Evolutionary conservation across 2,113 vertebrate species (phyloP), one percentile per base, ranked within the genome.

Genomic region (Malurus alboscapulatus): DNA sequence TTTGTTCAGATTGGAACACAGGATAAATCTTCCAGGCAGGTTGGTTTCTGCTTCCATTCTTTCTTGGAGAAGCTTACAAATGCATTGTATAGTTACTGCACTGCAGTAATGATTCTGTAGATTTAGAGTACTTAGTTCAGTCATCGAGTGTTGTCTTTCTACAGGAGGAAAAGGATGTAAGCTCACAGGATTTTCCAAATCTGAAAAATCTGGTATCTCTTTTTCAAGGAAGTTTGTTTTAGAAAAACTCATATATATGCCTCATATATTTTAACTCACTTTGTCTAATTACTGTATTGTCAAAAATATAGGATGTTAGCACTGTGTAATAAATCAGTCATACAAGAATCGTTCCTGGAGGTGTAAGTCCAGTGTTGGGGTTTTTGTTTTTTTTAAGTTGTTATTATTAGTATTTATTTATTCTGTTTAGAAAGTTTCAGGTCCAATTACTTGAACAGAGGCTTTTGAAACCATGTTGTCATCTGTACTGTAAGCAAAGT

Each of bases 191-290:
- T 34, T 76, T 88, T 55, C 40, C 26, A 68, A 36, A 75, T 76
- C 26, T 76, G 42, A 55, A 71, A 85, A 78, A 88, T 17, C 6
- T 25, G 8, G 2, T 59, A 7, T n/a, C 8, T 85, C 26, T 59
- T 88, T 91, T 61, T 61, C 17, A 55, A 40, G 30, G 40, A 57
- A 45, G 20, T 14, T 92, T 89, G 17, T 95, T 87, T 88, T 9
- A 48, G 44, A 62, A 83, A 79, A 67, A 50, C 25, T 78, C 6
- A 3, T 30, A 9, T 67, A 3, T 30, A 9, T 67, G 29, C 44
- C 5, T 62, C 25, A 4, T 57, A 12, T 76, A 29, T 34, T 53
- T 83, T 17, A 76, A 36, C 22, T 81, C 7, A 10, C 24, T 81
- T 73, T 61, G 26, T 69, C 32, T 75, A 55, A 45, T 45, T 71